A percentile compares a stretch with the other conserved stretches of the same genome.
Evolutionary conservation across 2,888 invertebrate genomes (phyloP).

Genomic region (Rhagonycha lutea): DNA sequence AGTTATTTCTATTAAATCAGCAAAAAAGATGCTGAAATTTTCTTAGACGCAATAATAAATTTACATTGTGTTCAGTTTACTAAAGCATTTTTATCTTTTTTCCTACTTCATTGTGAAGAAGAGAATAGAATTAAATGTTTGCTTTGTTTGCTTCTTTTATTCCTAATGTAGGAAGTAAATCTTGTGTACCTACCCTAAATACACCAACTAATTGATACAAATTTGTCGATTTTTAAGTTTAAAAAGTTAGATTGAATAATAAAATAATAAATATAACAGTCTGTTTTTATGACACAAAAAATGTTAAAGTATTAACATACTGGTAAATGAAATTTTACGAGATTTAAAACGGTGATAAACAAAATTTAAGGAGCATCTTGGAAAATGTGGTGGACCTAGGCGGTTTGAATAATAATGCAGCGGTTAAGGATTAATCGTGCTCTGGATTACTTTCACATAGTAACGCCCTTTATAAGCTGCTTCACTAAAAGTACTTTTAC

Average conservation of each 20-base stretch:
- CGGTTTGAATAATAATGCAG: constrained; percentile 25
- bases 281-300: not conserved
- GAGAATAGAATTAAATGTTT: not conserved
- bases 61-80: not conserved
- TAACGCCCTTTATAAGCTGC: constrained; percentile 8
- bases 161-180: not conserved
- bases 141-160: not conserved
- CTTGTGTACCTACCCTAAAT: not conserved
- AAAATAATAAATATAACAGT: not conserved
- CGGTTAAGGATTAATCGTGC: constrained; percentile 16
- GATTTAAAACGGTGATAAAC: constrained; percentile 4
- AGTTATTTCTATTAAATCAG: not conserved
- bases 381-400: constrained; percentile 5
- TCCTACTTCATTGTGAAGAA: not conserved
- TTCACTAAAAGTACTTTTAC: constrained; percentile 16
- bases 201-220: not conserved
- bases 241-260: not conserved
- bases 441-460: constrained; percentile 5
- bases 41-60: not conserved
- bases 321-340: constrained; percentile 2
- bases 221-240: not conserved
- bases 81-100: not conserved
- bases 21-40: not conserved
- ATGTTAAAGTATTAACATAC: not conserved
- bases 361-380: constrained; percentile 6